Conservation (phyloP, 1,140 invertebrate species). For the Drosophila mauritiana region DNA sequence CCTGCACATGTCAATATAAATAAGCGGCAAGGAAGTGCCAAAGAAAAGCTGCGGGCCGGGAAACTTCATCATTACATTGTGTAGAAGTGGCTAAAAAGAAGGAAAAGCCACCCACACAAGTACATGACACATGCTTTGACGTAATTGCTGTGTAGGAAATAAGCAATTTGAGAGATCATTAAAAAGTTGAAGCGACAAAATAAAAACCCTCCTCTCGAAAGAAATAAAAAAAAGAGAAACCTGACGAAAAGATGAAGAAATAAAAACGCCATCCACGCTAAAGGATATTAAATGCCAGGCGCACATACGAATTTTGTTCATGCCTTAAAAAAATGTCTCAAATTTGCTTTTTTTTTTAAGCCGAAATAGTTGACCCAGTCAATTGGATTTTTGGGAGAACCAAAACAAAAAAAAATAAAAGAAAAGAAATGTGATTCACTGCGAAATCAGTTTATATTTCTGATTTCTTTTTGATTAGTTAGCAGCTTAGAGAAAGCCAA, state of each 20-base stretch:
- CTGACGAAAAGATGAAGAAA: conserved; percentile 53
- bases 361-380: conserved; percentile 33
- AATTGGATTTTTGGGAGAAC: conserved; percentile 41
- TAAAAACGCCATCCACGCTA: conserved; percentile 73
- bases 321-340: conserved; percentile 2
- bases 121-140: conserved; percentile 45
- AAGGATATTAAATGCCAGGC: conserved; percentile 68
- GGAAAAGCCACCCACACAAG: conserved; percentile 17
- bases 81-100: conserved; percentile 5
- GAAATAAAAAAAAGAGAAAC: conserved; percentile 37
- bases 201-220: conserved; percentile 31
- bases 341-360: background rate
- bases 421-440: conserved; percentile 37
- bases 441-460: conserved; percentile 41
- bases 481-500: conserved; percentile 37
- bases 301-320: conserved; percentile 28
- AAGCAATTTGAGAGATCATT: conserved; percentile 83
- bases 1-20: conserved; percentile 81
- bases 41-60: conserved; percentile 2
- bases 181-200: conserved; percentile 78
- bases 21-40: conserved; percentile 36
- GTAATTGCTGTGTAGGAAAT: conserved; percentile 82
- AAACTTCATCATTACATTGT: conserved; percentile 61
- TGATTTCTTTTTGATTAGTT: conserved; percentile 54
- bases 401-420: too few species aligned